These are phyloP conservation scores for Subacronicta megacephala DNA, from an alignment of 2,888 invertebrate genomes.

Conservation along the genomic window DNA sequence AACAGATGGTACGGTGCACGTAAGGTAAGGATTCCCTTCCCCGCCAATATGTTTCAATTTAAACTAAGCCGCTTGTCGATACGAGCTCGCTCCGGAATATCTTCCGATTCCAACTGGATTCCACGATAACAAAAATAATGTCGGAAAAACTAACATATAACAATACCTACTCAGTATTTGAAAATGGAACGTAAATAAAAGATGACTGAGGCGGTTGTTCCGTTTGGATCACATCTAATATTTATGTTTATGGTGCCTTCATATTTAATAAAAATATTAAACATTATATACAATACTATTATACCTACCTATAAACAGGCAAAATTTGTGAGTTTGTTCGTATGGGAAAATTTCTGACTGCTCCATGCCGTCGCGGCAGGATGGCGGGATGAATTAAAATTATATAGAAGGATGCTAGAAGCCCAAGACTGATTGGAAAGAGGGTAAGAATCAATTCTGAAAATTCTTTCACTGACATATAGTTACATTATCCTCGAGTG, in stretches of 20 bases:
- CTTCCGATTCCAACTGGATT: constrained; percentile 77
- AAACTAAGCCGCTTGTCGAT: constrained; percentile 87
- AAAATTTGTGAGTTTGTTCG: too few species aligned
- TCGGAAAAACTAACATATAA: constrained; percentile 50
- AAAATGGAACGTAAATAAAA: constrained; percentile 57
- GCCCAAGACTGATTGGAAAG: too few species aligned
- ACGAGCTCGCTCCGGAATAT: constrained; percentile 76
- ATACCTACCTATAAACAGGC: too few species aligned
- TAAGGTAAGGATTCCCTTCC: constrained; percentile 78
- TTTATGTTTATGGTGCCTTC: not conserved
- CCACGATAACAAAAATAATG: constrained; percentile 72
- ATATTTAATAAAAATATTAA: constrained; percentile 17
- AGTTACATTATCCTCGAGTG: too few species aligned
- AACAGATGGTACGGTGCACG: constrained; percentile 73
- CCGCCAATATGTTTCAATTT: constrained; percentile 88
- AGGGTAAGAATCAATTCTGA: too few species aligned
- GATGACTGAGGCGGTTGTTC: constrained; percentile 29
- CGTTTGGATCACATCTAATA: constrained; percentile 26
- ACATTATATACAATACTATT: too few species aligned
- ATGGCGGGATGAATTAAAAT: too few species aligned
- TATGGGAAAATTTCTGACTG: too few species aligned
- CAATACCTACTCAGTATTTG: constrained; percentile 44
- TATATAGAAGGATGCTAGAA: too few species aligned
- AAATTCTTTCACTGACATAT: too few species aligned
- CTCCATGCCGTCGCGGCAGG: too few species aligned